These are phyloP conservation scores for Hemibagrus wyckioides DNA, from an alignment of 2,113 vertebrate species.

Conservation along the genomic window DNA sequence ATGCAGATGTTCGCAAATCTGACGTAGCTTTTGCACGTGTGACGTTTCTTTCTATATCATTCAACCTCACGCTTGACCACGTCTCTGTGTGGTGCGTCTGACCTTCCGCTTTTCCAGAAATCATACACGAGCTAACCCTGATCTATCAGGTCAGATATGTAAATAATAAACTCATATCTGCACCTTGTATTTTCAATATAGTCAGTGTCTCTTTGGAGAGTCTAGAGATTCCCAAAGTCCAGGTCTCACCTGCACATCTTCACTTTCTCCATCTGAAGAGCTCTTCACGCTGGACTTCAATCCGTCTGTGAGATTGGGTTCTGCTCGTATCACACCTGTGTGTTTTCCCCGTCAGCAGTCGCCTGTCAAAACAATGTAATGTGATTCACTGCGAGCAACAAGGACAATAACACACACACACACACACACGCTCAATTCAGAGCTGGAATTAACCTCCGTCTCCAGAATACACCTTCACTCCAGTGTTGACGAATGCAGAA, in stretches of 20 bases:
- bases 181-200: not conserved
- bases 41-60: not conserved
- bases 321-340: not conserved
- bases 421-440: not conserved
- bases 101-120: not conserved
- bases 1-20: not conserved
- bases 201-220: not conserved
- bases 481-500: not conserved
- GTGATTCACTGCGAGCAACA: not conserved
- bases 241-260: constrained; percentile 3
- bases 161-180: not conserved
- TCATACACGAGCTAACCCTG: not conserved
- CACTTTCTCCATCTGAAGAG: not conserved
- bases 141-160: not conserved
- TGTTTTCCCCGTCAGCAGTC: not conserved
- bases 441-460: not conserved
- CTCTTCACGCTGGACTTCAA: constrained; percentile 3
- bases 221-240: not conserved
- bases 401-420: not conserved
- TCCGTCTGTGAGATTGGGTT: not conserved
- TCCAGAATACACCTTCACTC: not conserved
- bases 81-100: too few species aligned
- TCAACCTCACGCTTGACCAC: not conserved
- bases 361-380: not conserved
- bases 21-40: too few species aligned